Percentiles rank a stretch among this genome's conserved stretches.
phyloP scores from a whole-genome alignment of 2,888 invertebrate species.

The Pomacea canaliculata region DNA sequence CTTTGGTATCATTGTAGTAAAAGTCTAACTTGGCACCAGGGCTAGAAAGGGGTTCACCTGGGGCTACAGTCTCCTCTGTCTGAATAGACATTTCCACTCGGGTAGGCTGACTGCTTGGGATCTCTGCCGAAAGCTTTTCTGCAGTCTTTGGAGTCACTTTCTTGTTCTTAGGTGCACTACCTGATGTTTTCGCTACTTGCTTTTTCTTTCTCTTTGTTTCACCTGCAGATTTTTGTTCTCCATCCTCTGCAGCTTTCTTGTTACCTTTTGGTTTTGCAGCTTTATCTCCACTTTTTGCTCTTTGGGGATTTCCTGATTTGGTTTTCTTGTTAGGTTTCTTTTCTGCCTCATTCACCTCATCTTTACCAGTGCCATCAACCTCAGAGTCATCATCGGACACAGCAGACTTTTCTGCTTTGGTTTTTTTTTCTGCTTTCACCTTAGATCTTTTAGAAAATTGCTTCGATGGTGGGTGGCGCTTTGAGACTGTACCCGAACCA shows the following conservation, averaged over 20 bases:
- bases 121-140: background rate
- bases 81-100: constrained; percentile 12
- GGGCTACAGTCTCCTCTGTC: constrained; percentile 5
- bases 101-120: background rate
- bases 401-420: background rate
- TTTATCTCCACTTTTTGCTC: background rate
- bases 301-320: constrained; percentile 8
- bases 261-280: background rate
- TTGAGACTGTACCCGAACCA: constrained; percentile 6
- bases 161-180: constrained; percentile 2
- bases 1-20: constrained; percentile 21
- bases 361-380: constrained; percentile 5
- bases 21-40: constrained; percentile 15
- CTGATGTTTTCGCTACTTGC: background rate
- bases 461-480: constrained; percentile 33
- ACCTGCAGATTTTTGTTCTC: background rate
- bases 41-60: background rate
- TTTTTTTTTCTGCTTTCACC: background rate
- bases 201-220: background rate
- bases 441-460: constrained; percentile 19
- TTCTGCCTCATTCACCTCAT: background rate
- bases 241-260: constrained; percentile 6
- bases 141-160: background rate
- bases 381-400: constrained; percentile 2
- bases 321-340: constrained; percentile 35